Evolutionary conservation across 2,113 vertebrate species (phyloP).

Genomic region (Sminthopsis crassicaudata): DNA sequence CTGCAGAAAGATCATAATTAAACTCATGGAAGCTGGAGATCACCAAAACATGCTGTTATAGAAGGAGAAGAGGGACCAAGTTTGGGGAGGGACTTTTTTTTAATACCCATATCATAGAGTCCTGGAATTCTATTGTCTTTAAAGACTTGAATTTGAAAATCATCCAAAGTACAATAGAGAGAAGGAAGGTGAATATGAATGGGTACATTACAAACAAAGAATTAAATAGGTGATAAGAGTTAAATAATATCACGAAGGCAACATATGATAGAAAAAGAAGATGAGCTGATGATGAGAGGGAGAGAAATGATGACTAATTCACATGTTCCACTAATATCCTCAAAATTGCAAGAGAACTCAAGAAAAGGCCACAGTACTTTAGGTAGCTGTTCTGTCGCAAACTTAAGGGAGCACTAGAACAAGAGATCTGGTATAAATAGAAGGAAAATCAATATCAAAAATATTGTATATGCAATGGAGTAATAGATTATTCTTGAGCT

Average conservation of each 20-base stretch:
- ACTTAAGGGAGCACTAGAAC: not conserved
- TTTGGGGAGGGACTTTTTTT: not conserved
- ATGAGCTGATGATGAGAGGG: not conserved
- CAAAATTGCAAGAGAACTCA: not conserved
- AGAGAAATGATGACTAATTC: not conserved
- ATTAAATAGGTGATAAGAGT: not conserved
- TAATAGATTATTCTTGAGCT: not conserved
- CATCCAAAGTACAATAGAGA: not conserved
- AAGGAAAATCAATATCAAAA: not conserved
- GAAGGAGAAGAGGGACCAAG: not conserved
- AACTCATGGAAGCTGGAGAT: not conserved
- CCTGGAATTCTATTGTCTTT: not conserved
- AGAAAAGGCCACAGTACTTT: not conserved
- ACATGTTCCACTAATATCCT: not conserved
- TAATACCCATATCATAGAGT: not conserved
- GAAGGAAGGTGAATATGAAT: not conserved
- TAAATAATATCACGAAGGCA: not conserved
- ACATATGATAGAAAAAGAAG: not conserved
- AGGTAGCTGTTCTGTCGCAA: not conserved
- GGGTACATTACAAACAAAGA: not conserved
- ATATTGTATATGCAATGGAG: not conserved
- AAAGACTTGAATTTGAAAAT: not conserved
- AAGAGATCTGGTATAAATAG: not conserved
- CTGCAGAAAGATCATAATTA: not conserved
- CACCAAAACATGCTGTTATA: not conserved